phyloP scores from a whole-genome alignment of 2,113 vertebrate genomes.

The Heterochromis multidens region DNA sequence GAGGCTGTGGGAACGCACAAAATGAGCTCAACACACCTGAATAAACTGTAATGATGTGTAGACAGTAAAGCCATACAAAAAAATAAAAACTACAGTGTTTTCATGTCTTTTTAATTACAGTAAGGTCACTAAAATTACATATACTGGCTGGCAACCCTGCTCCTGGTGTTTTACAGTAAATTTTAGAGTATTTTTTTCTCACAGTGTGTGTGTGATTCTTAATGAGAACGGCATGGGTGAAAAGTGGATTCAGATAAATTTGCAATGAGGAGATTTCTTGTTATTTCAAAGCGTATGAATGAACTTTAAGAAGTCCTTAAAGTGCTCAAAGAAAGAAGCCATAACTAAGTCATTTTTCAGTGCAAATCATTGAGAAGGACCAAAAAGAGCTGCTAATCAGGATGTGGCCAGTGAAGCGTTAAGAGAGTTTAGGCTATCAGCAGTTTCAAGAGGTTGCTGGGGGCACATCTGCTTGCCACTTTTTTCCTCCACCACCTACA shows the following conservation, averaged over 20 bases:
- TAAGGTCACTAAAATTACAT: not conserved
- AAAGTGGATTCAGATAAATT: not conserved
- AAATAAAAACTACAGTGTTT: not conserved
- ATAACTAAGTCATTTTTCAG: not conserved
- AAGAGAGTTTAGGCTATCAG: slow-evolving; percentile 12
- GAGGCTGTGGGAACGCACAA: not conserved
- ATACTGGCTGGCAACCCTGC: not conserved
- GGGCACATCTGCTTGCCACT: slow-evolving; percentile 47
- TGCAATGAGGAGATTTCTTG: not conserved
- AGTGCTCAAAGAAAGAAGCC: not conserved
- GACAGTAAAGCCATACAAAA: not conserved
- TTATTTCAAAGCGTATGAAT: not conserved
- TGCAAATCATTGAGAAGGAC: not conserved
- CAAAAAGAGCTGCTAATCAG: not conserved
- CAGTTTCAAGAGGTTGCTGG: slow-evolving; percentile 26
- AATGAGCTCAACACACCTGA: slow-evolving; percentile 30
- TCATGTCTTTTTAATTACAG: not conserved
- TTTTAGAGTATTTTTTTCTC: not conserved
- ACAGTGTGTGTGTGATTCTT: not conserved
- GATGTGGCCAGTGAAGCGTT: slow-evolving; percentile 28
- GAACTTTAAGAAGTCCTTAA: not conserved
- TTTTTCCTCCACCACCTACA: not conserved
- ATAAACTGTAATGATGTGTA: slow-evolving; percentile 14
- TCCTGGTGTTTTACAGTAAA: not conserved
- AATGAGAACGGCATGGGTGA: not conserved